Percentiles rank a stretch among this genome's conserved stretches.
Evolutionary conservation across 2,797 vertebrate genomes (phyloP).

Genomic region (Dromococcyx pavoninus): DNA sequence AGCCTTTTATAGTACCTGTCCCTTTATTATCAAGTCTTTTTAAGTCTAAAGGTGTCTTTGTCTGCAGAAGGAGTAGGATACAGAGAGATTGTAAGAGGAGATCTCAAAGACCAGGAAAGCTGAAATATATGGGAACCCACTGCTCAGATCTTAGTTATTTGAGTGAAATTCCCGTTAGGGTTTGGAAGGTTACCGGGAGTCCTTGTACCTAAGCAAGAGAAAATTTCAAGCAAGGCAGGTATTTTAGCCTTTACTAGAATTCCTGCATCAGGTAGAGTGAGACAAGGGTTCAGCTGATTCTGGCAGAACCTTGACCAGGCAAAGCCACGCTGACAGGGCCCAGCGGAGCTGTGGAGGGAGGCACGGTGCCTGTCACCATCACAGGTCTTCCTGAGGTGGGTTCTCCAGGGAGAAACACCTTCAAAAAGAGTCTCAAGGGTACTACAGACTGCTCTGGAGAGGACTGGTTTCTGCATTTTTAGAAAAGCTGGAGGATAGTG

Average conservation of each 20-base stretch:
- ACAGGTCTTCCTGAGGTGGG: accelerated
- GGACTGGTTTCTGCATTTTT: not conserved
- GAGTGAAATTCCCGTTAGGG: not conserved
- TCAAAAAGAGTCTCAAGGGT: not conserved
- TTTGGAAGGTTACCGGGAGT: not conserved
- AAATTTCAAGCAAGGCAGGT: not conserved
- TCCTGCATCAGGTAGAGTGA: not conserved
- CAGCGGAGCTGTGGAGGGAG: accelerated
- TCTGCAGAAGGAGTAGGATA: not conserved
- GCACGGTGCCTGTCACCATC: not conserved
- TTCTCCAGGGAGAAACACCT: not conserved
- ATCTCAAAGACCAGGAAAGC: not conserved
- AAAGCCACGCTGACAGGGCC: not conserved
- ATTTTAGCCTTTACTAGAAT: not conserved
- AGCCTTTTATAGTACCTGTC: not conserved
- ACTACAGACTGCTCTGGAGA: accelerated
- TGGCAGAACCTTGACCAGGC: not conserved
- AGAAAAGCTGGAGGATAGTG: not conserved
- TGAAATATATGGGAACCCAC: not conserved
- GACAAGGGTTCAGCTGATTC: not conserved
- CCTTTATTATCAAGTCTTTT: not conserved
- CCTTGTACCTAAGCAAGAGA: not conserved
- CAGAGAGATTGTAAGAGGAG: not conserved
- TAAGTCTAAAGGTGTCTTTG: not conserved
- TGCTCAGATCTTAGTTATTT: not conserved